Evolutionary conservation across 2,797 vertebrate genomes (phyloP).

Genomic region (Lepus oiostolus): DNA sequence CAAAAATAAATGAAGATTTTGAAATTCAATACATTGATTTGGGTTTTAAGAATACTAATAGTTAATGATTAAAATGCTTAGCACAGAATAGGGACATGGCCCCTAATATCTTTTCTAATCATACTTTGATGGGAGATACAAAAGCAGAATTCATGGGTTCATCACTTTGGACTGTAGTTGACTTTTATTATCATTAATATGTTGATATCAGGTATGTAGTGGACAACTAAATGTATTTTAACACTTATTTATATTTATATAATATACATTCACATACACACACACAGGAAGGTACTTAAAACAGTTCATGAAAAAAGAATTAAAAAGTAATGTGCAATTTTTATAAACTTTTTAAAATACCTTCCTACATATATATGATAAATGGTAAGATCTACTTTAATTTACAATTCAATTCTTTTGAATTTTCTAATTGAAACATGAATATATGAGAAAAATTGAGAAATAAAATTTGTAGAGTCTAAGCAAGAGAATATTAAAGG

Average conservation of each 20-base stretch:
- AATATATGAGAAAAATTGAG: not conserved
- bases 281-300: not conserved
- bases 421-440: constrained; percentile 20
- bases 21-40: not conserved
- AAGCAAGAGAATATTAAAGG: not conserved
- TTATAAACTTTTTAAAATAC: too few species aligned
- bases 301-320: too few species aligned
- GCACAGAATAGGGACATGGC: not conserved
- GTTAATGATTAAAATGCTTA: not conserved
- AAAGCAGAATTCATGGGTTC: not conserved
- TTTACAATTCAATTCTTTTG: not conserved
- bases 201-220: not conserved
- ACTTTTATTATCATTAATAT: not conserved
- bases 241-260: not conserved
- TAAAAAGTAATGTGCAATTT: too few species aligned
- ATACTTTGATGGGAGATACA: not conserved
- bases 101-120: not conserved
- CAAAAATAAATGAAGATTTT: not conserved
- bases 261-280: not conserved
- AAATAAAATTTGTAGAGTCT: not conserved
- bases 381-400: not conserved
- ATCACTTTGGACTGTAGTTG: not conserved
- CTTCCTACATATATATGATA: not conserved
- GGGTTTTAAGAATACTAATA: not conserved
- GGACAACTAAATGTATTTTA: not conserved